phyloP scores from a whole-genome alignment of 1,140 invertebrate genomes.

The Drosophila serrata region DNA sequence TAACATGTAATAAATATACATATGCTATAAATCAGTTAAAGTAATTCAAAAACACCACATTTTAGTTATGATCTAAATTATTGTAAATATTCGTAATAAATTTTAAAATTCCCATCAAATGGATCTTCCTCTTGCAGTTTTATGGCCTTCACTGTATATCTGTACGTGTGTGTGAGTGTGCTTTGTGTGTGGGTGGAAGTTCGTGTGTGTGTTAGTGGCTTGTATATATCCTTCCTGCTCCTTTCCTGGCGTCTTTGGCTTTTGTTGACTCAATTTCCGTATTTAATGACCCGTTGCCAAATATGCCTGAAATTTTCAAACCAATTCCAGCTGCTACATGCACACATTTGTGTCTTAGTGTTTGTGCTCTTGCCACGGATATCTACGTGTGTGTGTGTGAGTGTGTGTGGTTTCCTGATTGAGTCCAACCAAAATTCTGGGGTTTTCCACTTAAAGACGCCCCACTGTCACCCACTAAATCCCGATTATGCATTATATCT shows the following conservation, averaged over 20 bases:
- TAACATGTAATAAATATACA: too few relatives aligned
- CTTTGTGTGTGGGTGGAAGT: constrained; percentile 35
- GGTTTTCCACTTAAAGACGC: constrained; percentile 18
- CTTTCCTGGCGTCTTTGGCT: constrained; percentile 70
- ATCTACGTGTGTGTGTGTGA: constrained; percentile 6
- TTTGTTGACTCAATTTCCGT: constrained; percentile 84
- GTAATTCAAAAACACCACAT: too few relatives aligned
- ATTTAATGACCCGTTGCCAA: constrained; percentile 84
- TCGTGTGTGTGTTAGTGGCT: constrained; percentile 55
- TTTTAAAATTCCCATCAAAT: background rate
- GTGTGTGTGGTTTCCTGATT: constrained; percentile 53
- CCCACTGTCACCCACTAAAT: constrained; percentile 13
- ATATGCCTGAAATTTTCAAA: constrained; percentile 75
- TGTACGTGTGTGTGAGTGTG: background rate
- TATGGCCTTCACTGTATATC: background rate
- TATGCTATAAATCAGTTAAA: too few relatives aligned
- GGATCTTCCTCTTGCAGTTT: background rate
- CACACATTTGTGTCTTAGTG: constrained; percentile 8
- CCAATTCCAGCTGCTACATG: constrained; percentile 50
- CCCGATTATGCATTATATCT: constrained; percentile 27
- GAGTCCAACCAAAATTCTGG: constrained; percentile 29
- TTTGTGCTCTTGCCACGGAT: constrained; percentile 5
- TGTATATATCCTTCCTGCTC: constrained; percentile 69
- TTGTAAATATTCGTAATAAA: background rate
- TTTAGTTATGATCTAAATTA: background rate